These are phyloP conservation scores for Hermodice carunculata DNA, from an alignment of 2,888 invertebrate genomes.

Conservation along the genomic window DNA sequence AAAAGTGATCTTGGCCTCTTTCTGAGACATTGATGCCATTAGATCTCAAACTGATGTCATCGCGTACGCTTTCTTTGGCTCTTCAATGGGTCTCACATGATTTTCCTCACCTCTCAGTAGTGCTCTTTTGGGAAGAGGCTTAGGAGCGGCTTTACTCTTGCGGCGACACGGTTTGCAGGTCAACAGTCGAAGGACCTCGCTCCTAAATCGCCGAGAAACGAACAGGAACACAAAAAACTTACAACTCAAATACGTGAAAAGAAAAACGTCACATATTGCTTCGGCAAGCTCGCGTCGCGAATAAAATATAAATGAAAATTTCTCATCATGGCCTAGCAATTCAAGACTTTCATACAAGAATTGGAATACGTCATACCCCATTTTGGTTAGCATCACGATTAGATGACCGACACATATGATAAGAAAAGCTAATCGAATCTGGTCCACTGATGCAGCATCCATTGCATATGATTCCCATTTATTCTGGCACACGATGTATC, in stretches of 20 bases:
- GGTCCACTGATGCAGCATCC: constrained; percentile 36
- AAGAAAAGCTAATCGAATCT: constrained; percentile 40
- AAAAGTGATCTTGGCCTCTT: too few species aligned
- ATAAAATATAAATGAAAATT: constrained; percentile 7
- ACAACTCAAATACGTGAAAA: constrained; percentile 44
- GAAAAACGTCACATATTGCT: constrained; percentile 34
- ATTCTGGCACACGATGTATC: constrained; percentile 27
- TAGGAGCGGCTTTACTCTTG: too few species aligned
- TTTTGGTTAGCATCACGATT: constrained; percentile 42
- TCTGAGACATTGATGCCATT: too few species aligned
- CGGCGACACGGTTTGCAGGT: constrained; percentile 6
- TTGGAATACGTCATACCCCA: constrained; percentile 37
- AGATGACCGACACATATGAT: constrained; percentile 37
- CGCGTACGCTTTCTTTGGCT: too few species aligned
- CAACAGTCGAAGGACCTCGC: constrained; percentile 6
- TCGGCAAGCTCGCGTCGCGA: constrained; percentile 26
- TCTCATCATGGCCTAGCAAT: too few species aligned
- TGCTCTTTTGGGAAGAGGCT: too few species aligned
- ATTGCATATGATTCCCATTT: constrained; percentile 43
- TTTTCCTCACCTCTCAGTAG: too few species aligned
- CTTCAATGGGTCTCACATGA: too few species aligned
- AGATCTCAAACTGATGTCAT: too few species aligned
- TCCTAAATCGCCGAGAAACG: constrained; percentile 4
- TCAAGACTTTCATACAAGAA: constrained; percentile 18
- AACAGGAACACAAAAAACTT: constrained; percentile 48